phyloP scores from a whole-genome alignment of 2,113 vertebrate species.

The Nestor notabilis region DNA sequence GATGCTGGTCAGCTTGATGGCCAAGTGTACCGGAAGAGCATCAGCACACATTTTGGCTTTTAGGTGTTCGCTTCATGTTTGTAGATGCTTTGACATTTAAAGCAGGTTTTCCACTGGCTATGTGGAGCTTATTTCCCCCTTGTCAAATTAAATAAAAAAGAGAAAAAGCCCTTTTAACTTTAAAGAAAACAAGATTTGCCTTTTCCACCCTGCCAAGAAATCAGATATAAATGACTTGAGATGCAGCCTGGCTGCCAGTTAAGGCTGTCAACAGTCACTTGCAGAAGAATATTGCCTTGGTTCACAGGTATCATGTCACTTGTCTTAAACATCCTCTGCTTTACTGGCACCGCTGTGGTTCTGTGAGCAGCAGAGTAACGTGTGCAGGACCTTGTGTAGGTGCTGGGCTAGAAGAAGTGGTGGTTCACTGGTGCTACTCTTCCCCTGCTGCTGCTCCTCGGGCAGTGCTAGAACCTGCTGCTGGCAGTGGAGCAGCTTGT shows the following conservation, averaged over 20 bases:
- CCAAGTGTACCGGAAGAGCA: background rate
- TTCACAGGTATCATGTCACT: background rate
- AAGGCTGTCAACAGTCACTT: background rate
- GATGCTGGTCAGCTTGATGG: background rate
- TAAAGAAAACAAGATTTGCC: background rate
- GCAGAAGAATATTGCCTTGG: background rate
- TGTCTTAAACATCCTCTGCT: background rate
- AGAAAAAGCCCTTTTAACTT: background rate
- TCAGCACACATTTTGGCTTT: background rate
- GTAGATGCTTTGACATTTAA: background rate
- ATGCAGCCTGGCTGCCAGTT: background rate
- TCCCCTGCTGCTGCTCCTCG: background rate
- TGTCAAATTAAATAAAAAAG: background rate
- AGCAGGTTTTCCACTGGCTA: background rate
- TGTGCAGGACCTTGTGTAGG: background rate
- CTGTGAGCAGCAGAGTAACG: background rate
- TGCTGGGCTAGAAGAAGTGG: background rate
- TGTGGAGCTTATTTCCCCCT: background rate
- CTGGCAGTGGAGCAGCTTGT: background rate
- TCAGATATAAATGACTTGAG: background rate
- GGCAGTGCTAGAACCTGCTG: background rate
- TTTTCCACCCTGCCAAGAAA: background rate
- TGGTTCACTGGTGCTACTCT: background rate
- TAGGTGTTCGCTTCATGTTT: background rate
- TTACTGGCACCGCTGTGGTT: background rate